Evolutionary conservation across 2,888 invertebrate genomes (phyloP).

Genomic region (Agrotis clavis): DNA sequence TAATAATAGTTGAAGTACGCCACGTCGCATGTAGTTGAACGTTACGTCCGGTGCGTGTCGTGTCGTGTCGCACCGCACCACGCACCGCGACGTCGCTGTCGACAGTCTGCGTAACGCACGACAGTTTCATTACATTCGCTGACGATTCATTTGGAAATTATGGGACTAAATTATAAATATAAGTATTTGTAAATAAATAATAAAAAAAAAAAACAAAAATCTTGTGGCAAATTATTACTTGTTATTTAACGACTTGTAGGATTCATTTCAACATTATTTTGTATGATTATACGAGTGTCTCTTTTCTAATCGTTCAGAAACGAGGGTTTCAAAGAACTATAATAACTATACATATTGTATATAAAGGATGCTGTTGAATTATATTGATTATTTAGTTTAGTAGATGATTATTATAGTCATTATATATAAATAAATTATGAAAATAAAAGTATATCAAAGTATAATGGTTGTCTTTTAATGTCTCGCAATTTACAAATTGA

Average conservation of each 20-base stretch:
- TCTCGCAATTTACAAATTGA: too few relatives aligned
- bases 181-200: conserved; percentile 90
- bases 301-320: conserved; percentile 79
- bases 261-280: conserved; percentile 84
- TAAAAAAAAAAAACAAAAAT: conserved; percentile 74
- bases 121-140: conserved; percentile 74
- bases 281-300: conserved; percentile 80
- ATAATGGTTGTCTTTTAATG: conserved; percentile 54
- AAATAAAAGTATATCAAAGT: conserved; percentile 90
- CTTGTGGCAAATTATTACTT: conserved; percentile 90
- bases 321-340: conserved; percentile 77
- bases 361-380: conserved; percentile 90
- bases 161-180: conserved; percentile 89
- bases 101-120: conserved; percentile 46
- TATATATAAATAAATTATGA: conserved; percentile 88
- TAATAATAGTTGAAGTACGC: conserved; percentile 63
- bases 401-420: conserved; percentile 90
- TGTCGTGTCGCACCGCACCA: neutral
- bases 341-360: conserved; percentile 90
- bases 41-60: conserved; percentile 1
- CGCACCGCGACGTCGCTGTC: conserved; percentile 16
- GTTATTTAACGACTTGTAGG: conserved; percentile 84
- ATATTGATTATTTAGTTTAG: conserved; percentile 89
- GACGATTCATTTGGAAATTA: conserved; percentile 85
- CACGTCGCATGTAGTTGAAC: conserved; percentile 50